A percentile compares a stretch with the other conserved stretches of the same genome.
Conservation (phyloP, 2,888 invertebrate species). For the Dione vanillae region DNA sequence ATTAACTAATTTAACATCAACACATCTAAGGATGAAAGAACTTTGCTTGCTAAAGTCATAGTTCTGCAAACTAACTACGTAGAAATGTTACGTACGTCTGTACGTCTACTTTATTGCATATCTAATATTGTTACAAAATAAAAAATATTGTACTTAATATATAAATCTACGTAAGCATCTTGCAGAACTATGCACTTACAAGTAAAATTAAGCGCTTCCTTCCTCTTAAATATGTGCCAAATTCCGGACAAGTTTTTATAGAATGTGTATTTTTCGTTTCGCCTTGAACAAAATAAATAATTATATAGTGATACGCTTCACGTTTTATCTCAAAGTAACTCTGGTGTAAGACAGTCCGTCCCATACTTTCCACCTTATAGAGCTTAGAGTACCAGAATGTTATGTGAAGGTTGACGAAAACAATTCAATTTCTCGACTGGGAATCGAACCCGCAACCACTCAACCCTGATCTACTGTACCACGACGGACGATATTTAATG, state of each 20-base stretch:
- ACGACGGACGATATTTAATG: too few species aligned
- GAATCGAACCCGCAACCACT: too few species aligned
- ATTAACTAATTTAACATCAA: not conserved
- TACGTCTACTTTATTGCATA: constrained; percentile 26
- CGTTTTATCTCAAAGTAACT: too few species aligned
- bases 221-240: constrained; percentile 79
- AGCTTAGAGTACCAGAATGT: too few species aligned
- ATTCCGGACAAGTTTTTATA: constrained; percentile 79
- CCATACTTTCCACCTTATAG: too few species aligned
- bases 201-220: constrained; percentile 55
- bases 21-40: constrained; percentile 20
- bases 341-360: too few species aligned
- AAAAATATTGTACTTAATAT: not conserved
- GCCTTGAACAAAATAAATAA: constrained; percentile 59
- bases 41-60: constrained; percentile 39
- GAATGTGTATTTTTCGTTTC: constrained; percentile 69
- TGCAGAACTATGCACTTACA: constrained; percentile 84
- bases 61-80: constrained; percentile 48
- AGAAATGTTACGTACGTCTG: not conserved
- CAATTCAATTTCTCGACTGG: too few species aligned
- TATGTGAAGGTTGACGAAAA: too few species aligned
- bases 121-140: too few species aligned
- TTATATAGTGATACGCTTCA: not conserved
- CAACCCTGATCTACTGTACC: too few species aligned
- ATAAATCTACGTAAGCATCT: constrained; percentile 47